Evolutionary conservation across 2,888 invertebrate species (phyloP), one percentile per base, ranked within the genome.

Genomic region (Leptinotarsa tumamoca): DNA sequence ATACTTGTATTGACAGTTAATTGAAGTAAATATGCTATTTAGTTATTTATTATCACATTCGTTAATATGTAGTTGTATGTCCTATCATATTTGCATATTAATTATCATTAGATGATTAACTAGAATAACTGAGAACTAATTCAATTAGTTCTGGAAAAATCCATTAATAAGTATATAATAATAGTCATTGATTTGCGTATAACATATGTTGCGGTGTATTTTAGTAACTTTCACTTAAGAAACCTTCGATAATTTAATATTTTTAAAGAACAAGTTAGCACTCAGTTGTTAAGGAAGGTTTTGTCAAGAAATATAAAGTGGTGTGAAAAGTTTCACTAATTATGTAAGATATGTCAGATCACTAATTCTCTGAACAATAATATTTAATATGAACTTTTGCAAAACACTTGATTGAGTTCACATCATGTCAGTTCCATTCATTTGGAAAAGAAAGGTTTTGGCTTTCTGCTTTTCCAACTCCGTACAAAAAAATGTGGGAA

Each of bases 11-110:
- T 68, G 4, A 23, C 52, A 54, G 52, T 52, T 51, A 5, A n/a
- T 67, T 33, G 33, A 33, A 18, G 21, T n/a, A 63, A 63, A 63
- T 67, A 23, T 54, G 68, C 27, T 54, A 54, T 68, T 52, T 18
- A 51, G 54, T 51, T 68, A 68, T 68, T 68, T 17, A 51, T 68
- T 68, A 68, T 17, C 68, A 54, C 17, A 14, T 52, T 17, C 17
- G 27, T 68, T 51, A 51, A 18, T 52, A 27, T 51, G 21, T 33
- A n/a, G 7, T 21, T 67, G 51, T 18, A 52, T 50, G 27, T 51
- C 17, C 2, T 27, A 4, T 27, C 10, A 33, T 63, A 63, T 63
- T 68, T 51, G 27, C 54, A 23, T 21, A 68, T 54, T 52, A 33
- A n/a, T 52, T 50, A 27, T 17, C 27, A 54, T 33, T 5, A 23